phyloP scores from a whole-genome alignment of 2,888 invertebrate genomes.

The Cerceris ruficornis region DNA sequence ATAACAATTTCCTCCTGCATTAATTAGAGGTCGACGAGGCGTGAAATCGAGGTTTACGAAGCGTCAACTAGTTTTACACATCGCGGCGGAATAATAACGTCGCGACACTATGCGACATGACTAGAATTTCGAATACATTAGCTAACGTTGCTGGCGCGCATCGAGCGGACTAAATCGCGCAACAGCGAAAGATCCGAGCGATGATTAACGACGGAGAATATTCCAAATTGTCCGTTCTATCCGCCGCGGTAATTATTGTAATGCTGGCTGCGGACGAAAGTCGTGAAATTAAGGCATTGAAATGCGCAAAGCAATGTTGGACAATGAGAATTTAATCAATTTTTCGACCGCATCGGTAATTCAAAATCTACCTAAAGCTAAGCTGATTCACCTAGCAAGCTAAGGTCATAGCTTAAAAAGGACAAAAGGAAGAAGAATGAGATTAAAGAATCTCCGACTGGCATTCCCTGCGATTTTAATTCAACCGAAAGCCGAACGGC shows the following conservation, averaged over 20 bases:
- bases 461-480: slow-evolving; percentile 42
- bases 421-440: too few relatives aligned
- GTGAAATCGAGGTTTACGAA: slow-evolving; percentile 67
- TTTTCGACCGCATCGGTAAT: too few relatives aligned
- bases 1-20: slow-evolving; percentile 63
- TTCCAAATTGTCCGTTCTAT: slow-evolving; percentile 19
- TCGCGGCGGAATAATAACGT: slow-evolving; percentile 62
- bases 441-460: too few relatives aligned
- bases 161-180: slow-evolving; percentile 33
- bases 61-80: slow-evolving; percentile 62
- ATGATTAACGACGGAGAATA: slow-evolving; percentile 49
- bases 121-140: slow-evolving; percentile 59
- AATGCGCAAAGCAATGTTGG: too few relatives aligned
- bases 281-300: too few relatives aligned
- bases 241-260: slow-evolving; percentile 22
- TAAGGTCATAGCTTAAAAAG: too few relatives aligned
- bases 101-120: slow-evolving; percentile 43
- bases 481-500: slow-evolving; percentile 41
- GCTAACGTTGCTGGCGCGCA: slow-evolving; percentile 20
- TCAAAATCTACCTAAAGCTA: too few relatives aligned
- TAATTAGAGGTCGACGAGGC: slow-evolving; percentile 67
- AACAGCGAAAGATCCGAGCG: slow-evolving; percentile 41
- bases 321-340: too few relatives aligned
- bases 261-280: background rate
- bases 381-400: too few relatives aligned